A percentile compares a stretch with the other conserved stretches of the same genome.
phyloP scores from a whole-genome alignment of 2,797 vertebrate genomes.

The Hemitrygon akajei region DNA sequence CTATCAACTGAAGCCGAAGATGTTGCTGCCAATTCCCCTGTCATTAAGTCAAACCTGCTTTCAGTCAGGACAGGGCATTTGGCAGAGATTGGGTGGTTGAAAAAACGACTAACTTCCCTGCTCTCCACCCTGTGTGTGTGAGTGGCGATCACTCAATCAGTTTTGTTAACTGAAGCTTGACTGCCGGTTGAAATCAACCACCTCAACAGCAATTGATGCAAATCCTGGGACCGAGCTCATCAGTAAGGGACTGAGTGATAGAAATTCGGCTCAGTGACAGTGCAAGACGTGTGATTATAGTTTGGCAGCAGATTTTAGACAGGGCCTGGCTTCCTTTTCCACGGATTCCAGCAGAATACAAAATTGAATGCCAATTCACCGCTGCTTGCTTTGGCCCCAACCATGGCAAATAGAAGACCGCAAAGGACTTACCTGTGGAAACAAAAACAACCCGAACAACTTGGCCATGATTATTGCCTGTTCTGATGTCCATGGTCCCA shows the following conservation, averaged over 20 bases:
- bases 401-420: not conserved
- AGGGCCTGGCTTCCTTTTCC: not conserved
- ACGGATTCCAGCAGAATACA: not conserved
- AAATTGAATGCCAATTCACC: not conserved
- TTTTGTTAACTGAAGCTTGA: too few species aligned
- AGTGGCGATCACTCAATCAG: not conserved
- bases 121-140: not conserved
- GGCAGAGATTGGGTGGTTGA: not conserved
- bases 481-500: not conserved
- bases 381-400: not conserved
- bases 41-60: not conserved
- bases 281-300: not conserved
- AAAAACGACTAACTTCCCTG: not conserved
- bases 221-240: not conserved
- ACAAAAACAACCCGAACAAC: not conserved
- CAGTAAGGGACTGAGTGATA: not conserved
- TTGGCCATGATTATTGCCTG: not conserved
- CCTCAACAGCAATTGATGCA: too few species aligned
- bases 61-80: not conserved
- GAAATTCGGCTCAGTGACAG: not conserved
- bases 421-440: constrained; percentile 9
- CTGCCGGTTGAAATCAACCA: too few species aligned
- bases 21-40: not conserved
- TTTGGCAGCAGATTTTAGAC: not conserved
- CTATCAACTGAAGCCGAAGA: too few species aligned